Evolutionary conservation across 2,113 vertebrate genomes (phyloP), one percentile per base, ranked within the genome.

Genomic region (Odobenus rosmarus): DNA sequence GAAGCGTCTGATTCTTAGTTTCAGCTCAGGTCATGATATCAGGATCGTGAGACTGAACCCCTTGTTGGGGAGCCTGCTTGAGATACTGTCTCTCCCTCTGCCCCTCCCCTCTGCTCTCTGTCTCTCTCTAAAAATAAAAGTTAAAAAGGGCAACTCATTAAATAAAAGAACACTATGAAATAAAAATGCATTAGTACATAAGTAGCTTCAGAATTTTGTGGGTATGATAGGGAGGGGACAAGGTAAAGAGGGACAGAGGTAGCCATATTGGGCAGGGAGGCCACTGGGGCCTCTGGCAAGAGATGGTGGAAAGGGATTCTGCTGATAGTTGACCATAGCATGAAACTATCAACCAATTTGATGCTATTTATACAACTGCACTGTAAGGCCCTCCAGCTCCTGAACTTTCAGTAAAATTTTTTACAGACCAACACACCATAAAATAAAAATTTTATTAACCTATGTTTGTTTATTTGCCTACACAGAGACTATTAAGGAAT

Each of bases 261-360:
- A 15, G 24, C 15, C 53, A 6, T 28, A 5, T 12, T 24, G 67
- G 21, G 10, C 7, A 49, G 2, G 1, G 12, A n/a, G 5, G 3
- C 4, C 64, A 55, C 8, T 39, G 19, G 23, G 15, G 14, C 10
- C 3, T n/a, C 12, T 9, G 9, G 1, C 6, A 1, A 64, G 49
- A 26, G 2, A 33, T 4, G 4, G 5, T 7, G 0, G 13, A 26
- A 80, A 84, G 23, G 1, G 26, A 69, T 51, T 72, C 46, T n/a
- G 9, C 19, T 12, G 3, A 13, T 4, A 14, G 3, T 1, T n/a
- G 39, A 39, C 49, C 1, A 28, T 1, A 36, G 26, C 4, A 0
- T 19, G 24, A 55, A 55, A 31, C 39, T 74, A 15, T 46, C 39
- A n/a, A 39, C 16, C 49, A 53, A 67, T 53, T 69, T 12, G 49